A percentile compares a stretch with the other conserved stretches of the same genome.
Evolutionary conservation across 1,140 invertebrate genomes (phyloP).

Genomic region (Odontomachus brunneus): DNA sequence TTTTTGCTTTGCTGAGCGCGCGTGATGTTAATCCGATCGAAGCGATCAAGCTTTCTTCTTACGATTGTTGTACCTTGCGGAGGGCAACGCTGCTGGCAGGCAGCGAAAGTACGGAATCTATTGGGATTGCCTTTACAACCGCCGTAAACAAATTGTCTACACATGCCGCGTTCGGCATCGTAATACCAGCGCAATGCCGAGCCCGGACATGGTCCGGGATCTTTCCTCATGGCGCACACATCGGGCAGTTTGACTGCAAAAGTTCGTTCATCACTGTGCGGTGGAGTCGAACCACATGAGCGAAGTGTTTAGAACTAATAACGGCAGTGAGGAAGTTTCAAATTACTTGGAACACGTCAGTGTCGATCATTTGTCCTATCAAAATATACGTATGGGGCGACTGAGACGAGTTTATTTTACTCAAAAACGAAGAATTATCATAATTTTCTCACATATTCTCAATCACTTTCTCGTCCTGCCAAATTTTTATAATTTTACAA

Average conservation of each 20-base stretch:
- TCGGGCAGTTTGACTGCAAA: conserved; percentile 83
- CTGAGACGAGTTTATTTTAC: not conserved
- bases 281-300: not conserved
- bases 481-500: too few species aligned
- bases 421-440: conserved; percentile 19
- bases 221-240: conserved; percentile 86
- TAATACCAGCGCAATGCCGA: conserved; percentile 87
- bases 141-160: conserved; percentile 87
- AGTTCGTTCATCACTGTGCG: conserved; percentile 59
- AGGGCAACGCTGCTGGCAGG: conserved; percentile 87
- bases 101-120: conserved; percentile 87
- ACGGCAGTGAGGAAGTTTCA: conserved; percentile 10
- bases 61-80: conserved; percentile 73
- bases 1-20: not conserved
- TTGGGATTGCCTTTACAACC: conserved; percentile 90
- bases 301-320: conserved; percentile 35
- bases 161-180: conserved; percentile 85
- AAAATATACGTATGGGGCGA: not conserved
- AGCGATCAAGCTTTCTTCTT: conserved; percentile 57
- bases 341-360: conserved; percentile 4
- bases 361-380: not conserved
- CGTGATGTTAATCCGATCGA: conserved; percentile 38
- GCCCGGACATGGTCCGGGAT: conserved; percentile 86
- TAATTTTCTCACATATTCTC: not conserved
- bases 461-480: not conserved